Evolutionary conservation across 2,888 invertebrate genomes (phyloP), one percentile per base, ranked within the genome.

Genomic region (Hydriomena furcata): DNA sequence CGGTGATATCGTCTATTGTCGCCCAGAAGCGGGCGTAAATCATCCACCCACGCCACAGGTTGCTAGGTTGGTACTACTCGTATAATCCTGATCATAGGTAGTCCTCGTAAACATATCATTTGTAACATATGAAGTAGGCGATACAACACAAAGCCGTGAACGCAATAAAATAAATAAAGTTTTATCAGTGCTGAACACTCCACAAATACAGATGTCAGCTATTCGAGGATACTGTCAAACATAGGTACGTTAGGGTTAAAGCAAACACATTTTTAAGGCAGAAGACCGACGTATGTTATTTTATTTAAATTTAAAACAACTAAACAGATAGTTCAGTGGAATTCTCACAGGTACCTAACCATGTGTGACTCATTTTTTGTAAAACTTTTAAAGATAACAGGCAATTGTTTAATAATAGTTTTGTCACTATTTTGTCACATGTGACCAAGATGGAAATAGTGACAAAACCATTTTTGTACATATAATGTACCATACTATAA

Each of bases 11-110:
- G 53, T 54, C 62, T 63, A 73, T 67, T 66, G 70, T 71, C 58
- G 51, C 52, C 36, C 45, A 38, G 66, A 59, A 71, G 69, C 70
- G 62, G 61, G 58, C 44, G 70, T 86, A 85, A 80, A 85, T 85
- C 84, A 79, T 71, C 73, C 71, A 74, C 86, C 86, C 66, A 85
- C 86, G 77, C 77, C 65, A 68, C 65, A 68, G 65, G 72, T 71
- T 68, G 69, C 71, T 59, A n/a, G n/a, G n/a, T n/a, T n/a, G n/a
- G n/a, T n/a, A n/a, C n/a, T n/a, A n/a, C n/a, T n/a, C n/a, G n/a
- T n/a, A 51, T 41, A 58, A 46, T 53, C 51, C 36, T 30, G 37
- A 54, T 44, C 52, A 54, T 54, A 35, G 40, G 53, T 49, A 67
- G 58, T 63, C 57, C 63, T 68, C 72, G 64, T 76, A 75, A 76